Evolutionary conservation across 2,888 invertebrate genomes (phyloP), one percentile per base, ranked within the genome.

Genomic region (Spilosoma lubricipeda): DNA sequence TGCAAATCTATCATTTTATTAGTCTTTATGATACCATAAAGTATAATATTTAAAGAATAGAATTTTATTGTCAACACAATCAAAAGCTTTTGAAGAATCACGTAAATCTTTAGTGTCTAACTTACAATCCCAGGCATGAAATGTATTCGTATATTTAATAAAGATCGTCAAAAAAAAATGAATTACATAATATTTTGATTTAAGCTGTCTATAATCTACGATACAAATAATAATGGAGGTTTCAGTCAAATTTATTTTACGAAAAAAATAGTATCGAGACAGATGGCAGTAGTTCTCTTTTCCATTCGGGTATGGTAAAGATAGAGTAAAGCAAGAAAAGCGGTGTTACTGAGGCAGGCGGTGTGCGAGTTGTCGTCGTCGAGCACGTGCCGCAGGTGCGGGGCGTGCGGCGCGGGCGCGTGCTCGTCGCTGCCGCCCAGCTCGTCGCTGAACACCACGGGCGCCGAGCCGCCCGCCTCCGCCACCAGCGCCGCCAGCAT

Each of bases 401-500:
- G 89, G 81, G 82, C 75, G 79, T 83, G 88, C 77, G 84, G 86
- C 77, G 89, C 89, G 93, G 98, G 97, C 98, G 97, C 82, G 86
- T 85, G 85, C 79, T 86, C 71, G 89, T 91, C 91, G 70, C 90
- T 93, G 56, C 95, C 95, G 82, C 97, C 97, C 75, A 99, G 97
- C 96, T 99, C 99, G 93, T 99, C 99, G 89, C 99, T 99, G 91
- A 99, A 99, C 45, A 99, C 99, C 2, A 99, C 98, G 69, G 98
- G 97, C 90, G 99, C 99, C 88, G 98, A 98, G 86, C 98, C 98
- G 0, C 90, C 77, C 18, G 99, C 99, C 84, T 98, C 98, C 59
- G 99, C 99, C 82, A 99, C 98, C 82, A 99, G 97, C 91, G 99
- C 98, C 84, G 99, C 98, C 89, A 94, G 89, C 94, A 94, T 94